These are phyloP conservation scores for Polydesmus complanatus DNA, from an alignment of 2,888 invertebrate species.

Conservation along the genomic window DNA sequence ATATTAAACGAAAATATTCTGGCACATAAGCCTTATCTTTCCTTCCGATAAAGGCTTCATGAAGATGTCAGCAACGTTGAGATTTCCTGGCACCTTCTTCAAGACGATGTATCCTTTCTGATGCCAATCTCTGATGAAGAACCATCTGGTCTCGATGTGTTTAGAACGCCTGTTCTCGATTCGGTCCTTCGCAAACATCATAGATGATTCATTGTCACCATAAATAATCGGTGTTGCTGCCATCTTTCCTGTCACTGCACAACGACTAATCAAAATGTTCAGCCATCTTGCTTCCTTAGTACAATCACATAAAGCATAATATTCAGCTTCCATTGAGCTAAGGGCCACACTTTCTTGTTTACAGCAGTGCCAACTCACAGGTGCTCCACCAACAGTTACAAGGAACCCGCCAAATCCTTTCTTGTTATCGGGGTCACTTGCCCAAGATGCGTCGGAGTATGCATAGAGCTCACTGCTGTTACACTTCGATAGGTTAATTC, in stretches of 20 bases:
- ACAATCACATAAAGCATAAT: neutral
- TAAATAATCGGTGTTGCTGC: neutral
- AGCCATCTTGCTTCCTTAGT: neutral
- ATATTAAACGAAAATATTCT: no score
- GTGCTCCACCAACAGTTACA: neutral
- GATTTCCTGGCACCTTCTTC: no score
- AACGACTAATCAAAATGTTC: neutral
- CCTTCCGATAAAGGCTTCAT: no score
- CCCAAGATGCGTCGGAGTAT: neutral
- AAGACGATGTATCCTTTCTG: neutral
- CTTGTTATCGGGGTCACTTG: neutral
- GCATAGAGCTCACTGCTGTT: no score
- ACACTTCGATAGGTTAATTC: no score
- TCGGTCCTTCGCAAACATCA: neutral
- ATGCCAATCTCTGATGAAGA: neutral
- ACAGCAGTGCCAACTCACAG: neutral
- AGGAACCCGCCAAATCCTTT: neutral
- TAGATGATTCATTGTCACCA: neutral
- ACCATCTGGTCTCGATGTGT: neutral
- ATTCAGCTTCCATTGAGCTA: neutral
- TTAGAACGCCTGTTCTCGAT: neutral
- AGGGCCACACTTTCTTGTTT: neutral
- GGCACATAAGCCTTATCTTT: no score
- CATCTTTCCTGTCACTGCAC: neutral
- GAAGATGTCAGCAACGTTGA: no score